Base-by-base conservation (phyloP, 2,888 invertebrate genomes). In the Eilema sororculum region DNA sequence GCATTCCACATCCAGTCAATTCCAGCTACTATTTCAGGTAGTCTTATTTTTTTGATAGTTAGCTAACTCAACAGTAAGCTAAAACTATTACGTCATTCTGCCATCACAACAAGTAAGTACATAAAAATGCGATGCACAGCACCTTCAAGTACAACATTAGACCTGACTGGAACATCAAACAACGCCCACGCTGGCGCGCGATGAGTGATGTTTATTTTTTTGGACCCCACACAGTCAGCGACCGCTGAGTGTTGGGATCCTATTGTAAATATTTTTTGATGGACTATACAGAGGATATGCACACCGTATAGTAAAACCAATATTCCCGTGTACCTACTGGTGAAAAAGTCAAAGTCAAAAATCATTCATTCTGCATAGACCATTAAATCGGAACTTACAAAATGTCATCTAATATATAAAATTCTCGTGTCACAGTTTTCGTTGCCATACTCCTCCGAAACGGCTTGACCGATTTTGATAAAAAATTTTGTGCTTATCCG, bases 201-300 rank as follows among this genome's bases (percentile, higher is more conserved):
- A 65, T 69, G 65, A 69, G n/a, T 60, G 65, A 68, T 60, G 69
- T 66, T 69, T 60, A 57, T 64, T 69, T 67, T 61, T 68, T 66
- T 33, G 65, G 69, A 69, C 69, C 69, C 33, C 69, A 69, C 69
- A 65, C 69, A 68, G 63, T 37, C 68, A 63, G 41, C 41, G n/a
- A 58, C 37, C 25, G 41, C 37, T 66, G 9, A 25, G 37, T 41
- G 37, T 56, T 65, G 65, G 37, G 57, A 65, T 57, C n/a, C 28
- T 28, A 60, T 30, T 28, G 60, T 28, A 60, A 60, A 60, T 30
- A n/a, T 3, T 20, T 9, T 60, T 60, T 60, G 20, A 58, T 24
- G 58, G 13, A 4, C 13, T 58, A 16, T 16, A 24, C 16, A 13
- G 24, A 24, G 12, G 58, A 25, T 25, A 10, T 25, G 22, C 9